A percentile compares a stretch with the other conserved stretches of the same genome.
Evolutionary conservation across 2,797 vertebrate species (phyloP).

Genomic region (Protosalanx chinensis): DNA sequence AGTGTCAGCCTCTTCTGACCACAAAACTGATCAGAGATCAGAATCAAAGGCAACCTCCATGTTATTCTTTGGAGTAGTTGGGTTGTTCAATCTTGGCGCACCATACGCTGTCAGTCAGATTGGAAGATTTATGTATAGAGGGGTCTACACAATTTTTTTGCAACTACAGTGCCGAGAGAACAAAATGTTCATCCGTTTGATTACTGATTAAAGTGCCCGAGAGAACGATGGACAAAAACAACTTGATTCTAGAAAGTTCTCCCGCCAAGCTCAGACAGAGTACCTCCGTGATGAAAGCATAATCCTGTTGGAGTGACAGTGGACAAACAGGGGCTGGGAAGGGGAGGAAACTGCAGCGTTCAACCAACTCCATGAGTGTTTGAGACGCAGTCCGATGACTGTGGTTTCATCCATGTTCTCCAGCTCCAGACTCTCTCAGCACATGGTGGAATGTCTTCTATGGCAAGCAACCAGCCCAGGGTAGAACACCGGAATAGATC

Average conservation of each 20-base stretch:
- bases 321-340: slow-evolving; percentile 73
- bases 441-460: background rate
- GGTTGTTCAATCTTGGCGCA: background rate
- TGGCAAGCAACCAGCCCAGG: slow-evolving; percentile 42
- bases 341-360: slow-evolving; percentile 65
- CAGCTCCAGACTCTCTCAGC: background rate
- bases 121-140: background rate
- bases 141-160: background rate
- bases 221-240: slow-evolving; percentile 50
- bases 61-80: background rate
- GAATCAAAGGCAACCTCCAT: background rate
- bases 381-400: slow-evolving; percentile 63
- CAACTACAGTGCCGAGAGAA: background rate
- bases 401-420: slow-evolving; percentile 63
- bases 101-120: slow-evolving; percentile 6
- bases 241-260: slow-evolving; percentile 56
- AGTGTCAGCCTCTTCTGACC: slow-evolving; percentile 66
- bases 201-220: slow-evolving; percentile 41
- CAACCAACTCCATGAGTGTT: slow-evolving; percentile 67
- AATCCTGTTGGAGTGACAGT: slow-evolving; percentile 69
- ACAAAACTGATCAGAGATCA: slow-evolving; percentile 52
- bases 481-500: slow-evolving; percentile 34
- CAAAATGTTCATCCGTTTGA: background rate
- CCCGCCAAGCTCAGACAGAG: slow-evolving; percentile 55
- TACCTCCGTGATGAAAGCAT: slow-evolving; percentile 70